Conservation (phyloP, 1,140 invertebrate genomes). For the Zaprionus vittiger region DNA sequence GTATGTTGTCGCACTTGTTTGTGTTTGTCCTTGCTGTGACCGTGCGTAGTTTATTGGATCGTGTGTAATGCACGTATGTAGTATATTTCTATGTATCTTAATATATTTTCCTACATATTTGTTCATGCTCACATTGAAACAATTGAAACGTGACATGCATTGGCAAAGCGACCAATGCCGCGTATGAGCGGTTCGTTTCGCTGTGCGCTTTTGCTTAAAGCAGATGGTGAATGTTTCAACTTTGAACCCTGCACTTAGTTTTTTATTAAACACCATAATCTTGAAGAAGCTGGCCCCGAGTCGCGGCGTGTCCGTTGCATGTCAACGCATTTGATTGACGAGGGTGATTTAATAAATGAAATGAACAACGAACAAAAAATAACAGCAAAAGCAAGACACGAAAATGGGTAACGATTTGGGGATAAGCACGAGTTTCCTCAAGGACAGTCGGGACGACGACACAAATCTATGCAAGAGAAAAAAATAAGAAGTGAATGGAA, state of each 20-base stretch:
- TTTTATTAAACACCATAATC: slow-evolving; percentile 80
- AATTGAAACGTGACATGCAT: slow-evolving; percentile 78
- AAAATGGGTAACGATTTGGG: slow-evolving; percentile 47
- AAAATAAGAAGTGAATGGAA: slow-evolving; percentile 2
- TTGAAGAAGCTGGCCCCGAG: slow-evolving; percentile 17
- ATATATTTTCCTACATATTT: slow-evolving; percentile 73
- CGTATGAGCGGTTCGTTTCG: slow-evolving; percentile 66
- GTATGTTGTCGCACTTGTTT: slow-evolving; percentile 71
- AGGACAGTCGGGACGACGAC: slow-evolving; percentile 32
- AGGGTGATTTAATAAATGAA: slow-evolving; percentile 80
- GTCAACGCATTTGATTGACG: slow-evolving; percentile 80
- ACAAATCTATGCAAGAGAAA: slow-evolving; percentile 55
- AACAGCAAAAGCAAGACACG: slow-evolving; percentile 47
- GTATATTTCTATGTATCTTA: slow-evolving; percentile 54
- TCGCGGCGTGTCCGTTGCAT: slow-evolving; percentile 41
- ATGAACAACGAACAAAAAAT: slow-evolving; percentile 36
- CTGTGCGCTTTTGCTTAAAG: slow-evolving; percentile 57
- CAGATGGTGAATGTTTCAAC: slow-evolving; percentile 68
- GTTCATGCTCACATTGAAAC: slow-evolving; percentile 62
- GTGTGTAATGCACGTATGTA: slow-evolving; percentile 21
- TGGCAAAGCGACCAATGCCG: slow-evolving; percentile 49
- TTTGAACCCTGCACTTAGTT: slow-evolving; percentile 76
- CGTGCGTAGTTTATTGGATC: slow-evolving; percentile 30
- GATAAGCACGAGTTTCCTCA: slow-evolving; percentile 21
- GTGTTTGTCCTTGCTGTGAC: slow-evolving; percentile 74